A percentile compares a stretch with the other conserved stretches of the same genome.
Conservation (phyloP, 2,797 vertebrate species). For the Mallotus villosus region DNA sequence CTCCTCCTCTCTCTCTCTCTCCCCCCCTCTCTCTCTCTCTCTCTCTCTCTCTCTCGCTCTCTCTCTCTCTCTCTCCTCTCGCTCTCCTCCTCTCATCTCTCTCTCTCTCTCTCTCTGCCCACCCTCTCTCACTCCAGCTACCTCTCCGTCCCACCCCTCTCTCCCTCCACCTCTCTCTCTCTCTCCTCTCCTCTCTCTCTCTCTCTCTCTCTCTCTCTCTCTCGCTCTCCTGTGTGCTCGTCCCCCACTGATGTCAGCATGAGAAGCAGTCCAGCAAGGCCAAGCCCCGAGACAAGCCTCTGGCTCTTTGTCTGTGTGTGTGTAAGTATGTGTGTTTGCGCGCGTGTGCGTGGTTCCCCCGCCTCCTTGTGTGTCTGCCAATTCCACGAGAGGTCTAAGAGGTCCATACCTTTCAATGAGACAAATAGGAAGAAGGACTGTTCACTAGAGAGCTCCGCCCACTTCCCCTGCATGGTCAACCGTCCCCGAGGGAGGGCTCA, state of each 20-base stretch:
- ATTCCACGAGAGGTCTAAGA: conserved; percentile 47
- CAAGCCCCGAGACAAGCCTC: neutral
- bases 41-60: neutral
- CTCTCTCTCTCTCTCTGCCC: neutral
- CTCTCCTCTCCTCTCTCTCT: neutral
- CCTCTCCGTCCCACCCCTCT: too few species aligned
- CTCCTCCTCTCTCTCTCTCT: neutral
- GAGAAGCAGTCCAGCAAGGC: neutral
- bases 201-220: too few species aligned
- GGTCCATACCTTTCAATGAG: conserved; percentile 44
- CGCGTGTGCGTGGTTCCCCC: neutral
- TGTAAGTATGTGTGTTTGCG: neutral
- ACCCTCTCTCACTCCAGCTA: too few species aligned
- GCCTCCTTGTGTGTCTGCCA: conserved; percentile 37
- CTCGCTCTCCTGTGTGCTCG: neutral
- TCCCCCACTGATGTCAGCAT: neutral
- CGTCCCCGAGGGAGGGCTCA: conserved; percentile 60
- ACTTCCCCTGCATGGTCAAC: conserved; percentile 47
- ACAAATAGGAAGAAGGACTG: conserved; percentile 31
- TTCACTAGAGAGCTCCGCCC: conserved; percentile 53
- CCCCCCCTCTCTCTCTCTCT: too few species aligned
- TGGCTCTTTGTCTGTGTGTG: neutral
- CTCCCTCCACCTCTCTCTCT: neutral
- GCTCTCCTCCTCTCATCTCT: neutral
- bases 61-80: neutral